Evolutionary conservation across 2,113 vertebrate genomes (phyloP).

Genomic region (Malurus elegans): DNA sequence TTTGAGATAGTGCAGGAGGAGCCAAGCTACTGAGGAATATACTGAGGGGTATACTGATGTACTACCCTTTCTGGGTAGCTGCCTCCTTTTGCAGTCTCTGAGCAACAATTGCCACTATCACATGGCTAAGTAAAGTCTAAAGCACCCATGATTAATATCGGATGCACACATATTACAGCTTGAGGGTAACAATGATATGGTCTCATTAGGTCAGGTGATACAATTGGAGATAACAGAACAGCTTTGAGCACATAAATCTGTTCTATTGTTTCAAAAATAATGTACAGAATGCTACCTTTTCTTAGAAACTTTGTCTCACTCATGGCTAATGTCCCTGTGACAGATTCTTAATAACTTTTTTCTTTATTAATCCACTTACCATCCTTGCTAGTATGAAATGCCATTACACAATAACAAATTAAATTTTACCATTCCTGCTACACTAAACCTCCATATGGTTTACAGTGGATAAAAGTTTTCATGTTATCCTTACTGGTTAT

Average conservation of each 20-base stretch:
- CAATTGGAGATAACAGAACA: neutral
- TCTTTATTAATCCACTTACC: neutral
- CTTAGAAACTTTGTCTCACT: neutral
- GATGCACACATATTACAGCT: neutral
- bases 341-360: neutral
- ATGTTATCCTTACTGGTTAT: neutral
- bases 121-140: neutral
- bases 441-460: neutral
- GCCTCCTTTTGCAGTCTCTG: neutral
- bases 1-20: neutral
- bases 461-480: neutral
- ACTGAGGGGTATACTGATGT: neutral
- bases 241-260: neutral
- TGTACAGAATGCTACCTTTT: neutral
- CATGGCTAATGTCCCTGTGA: neutral
- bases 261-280: neutral
- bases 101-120: neutral
- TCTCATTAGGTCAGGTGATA: neutral
- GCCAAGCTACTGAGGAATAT: neutral
- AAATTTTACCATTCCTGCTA: neutral
- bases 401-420: neutral
- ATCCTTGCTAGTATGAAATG: neutral
- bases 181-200: neutral
- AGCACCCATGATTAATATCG: neutral
- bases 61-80: neutral